phyloP scores from a whole-genome alignment of 2,113 vertebrate species.

The Psittacula cyanocephala region DNA sequence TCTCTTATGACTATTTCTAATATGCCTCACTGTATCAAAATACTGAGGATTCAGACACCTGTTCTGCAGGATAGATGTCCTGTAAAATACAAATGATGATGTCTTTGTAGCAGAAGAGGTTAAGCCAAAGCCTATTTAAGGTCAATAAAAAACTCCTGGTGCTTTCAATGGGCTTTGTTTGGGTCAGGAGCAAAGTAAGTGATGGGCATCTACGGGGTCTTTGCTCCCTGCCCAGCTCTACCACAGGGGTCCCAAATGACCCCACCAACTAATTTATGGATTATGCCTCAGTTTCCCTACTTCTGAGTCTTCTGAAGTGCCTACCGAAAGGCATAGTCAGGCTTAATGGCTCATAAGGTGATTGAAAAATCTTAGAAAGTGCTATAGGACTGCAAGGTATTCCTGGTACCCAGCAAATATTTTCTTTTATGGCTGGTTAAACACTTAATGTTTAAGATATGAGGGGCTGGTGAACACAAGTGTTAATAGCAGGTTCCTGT shows the following conservation, averaged over 20 bases:
- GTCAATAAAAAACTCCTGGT: background rate
- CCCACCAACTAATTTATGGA: background rate
- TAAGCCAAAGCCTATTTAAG: background rate
- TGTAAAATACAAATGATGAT: background rate
- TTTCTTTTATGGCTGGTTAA: background rate
- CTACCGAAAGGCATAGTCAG: background rate
- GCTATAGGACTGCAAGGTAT: background rate
- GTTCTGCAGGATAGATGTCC: background rate
- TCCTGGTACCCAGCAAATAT: background rate
- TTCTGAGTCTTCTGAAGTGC: background rate
- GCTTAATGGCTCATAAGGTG: background rate
- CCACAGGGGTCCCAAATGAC: background rate
- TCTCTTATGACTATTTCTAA: background rate
- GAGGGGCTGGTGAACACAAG: background rate
- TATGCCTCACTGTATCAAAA: background rate
- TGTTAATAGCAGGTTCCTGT: slow-evolving; percentile 6
- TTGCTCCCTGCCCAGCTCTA: background rate
- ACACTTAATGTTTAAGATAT: background rate
- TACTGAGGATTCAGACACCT: background rate
- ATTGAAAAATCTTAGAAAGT: background rate
- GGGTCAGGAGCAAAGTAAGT: background rate
- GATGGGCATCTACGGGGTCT: background rate
- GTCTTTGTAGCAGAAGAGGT: background rate
- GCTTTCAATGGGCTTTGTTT: background rate
- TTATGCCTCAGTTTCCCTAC: background rate